Base-by-base conservation (phyloP, 2,113 vertebrate genomes). In the Hemibagrus wyckioides region DNA sequence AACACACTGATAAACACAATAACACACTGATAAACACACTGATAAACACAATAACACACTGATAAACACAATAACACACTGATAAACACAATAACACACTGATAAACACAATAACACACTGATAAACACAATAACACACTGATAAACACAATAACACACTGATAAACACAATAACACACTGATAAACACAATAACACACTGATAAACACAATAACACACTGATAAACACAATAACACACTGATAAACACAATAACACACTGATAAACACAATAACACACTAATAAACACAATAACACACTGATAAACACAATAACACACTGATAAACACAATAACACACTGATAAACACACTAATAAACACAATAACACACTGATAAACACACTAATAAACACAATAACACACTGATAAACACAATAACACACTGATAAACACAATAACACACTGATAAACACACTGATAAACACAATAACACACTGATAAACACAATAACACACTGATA, bases 11-110 rank as follows among this genome's bases (percentile, higher is more conserved):
- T 36, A 21, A 21, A 36, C 63, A 39, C 39, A 36, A 0, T 67
- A 65, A 0, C 4, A 33, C 14, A 67, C 14, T 67, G 9, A 11
- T 30, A 65, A 61, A 44, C 6, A 44, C 41, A 44, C n/a, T n/a
- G n/a, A n/a, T n/a, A n/a, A n/a, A n/a, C n/a, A n/a, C n/a, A n/a
- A n/a, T 25, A 80, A 86, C 52, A 77, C 6, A 80, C 30, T 8
- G 23, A 39, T 14, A 36, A 15, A 36, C n/a, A n/a, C n/a, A n/a
- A 2, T 39, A 6, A 25, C 19, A 81, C 54, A 39, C 50, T 50
- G 65, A 17, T 69, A 33, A 33, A 67, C 65, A 17, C 77, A 23
- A 19, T 11, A 6, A 44, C 41, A 59, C 3, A 88, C 91, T 17
- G 36, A 14, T n/a, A 56, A 50, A 56, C 8, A 14, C 9, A 50